Evolutionary conservation across 2,888 invertebrate genomes (phyloP).

Genomic region (Buathra laborator): DNA sequence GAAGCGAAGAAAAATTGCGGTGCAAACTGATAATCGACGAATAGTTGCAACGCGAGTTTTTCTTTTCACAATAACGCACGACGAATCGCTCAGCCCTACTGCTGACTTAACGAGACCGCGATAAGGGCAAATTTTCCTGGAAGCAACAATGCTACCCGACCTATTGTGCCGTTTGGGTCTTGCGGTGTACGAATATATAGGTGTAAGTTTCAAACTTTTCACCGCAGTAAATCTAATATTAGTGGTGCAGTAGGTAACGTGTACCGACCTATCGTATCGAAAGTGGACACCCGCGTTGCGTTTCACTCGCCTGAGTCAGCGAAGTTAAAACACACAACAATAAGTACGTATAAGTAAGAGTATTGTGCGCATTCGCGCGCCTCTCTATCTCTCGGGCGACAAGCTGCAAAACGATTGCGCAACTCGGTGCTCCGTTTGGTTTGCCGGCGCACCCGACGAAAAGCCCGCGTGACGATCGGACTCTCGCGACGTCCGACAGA

Average conservation of each 20-base stretch:
- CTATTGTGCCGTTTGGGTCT: constrained; percentile 40
- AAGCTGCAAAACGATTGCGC: constrained; percentile 69
- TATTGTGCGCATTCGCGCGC: not conserved
- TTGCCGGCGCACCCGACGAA: constrained; percentile 49
- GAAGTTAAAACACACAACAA: constrained; percentile 40
- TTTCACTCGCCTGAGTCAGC: constrained; percentile 79
- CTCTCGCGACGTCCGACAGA: constrained; percentile 57
- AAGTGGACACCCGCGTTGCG: constrained; percentile 76
- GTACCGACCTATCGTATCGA: constrained; percentile 55
- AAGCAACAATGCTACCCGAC: constrained; percentile 41
- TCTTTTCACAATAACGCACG: no score
- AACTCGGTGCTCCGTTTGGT: constrained; percentile 42
- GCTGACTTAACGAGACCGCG: constrained; percentile 22
- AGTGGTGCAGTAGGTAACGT: constrained; percentile 39
- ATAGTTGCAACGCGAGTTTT: not conserved
- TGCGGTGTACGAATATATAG: not conserved
- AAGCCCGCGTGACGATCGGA: constrained; percentile 50
- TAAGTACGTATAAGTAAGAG: not conserved
- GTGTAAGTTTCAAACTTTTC: not conserved
- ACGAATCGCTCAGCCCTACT: not conserved
- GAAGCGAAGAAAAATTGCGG: no score
- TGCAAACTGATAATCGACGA: not conserved
- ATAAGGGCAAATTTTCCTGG: constrained; percentile 52
- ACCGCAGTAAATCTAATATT: constrained; percentile 35
- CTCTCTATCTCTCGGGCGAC: constrained; percentile 26